Percentiles rank a stretch among this genome's conserved stretches.
Evolutionary conservation across 1,140 invertebrate genomes (phyloP).

Genomic region (Goniozus legneri): DNA sequence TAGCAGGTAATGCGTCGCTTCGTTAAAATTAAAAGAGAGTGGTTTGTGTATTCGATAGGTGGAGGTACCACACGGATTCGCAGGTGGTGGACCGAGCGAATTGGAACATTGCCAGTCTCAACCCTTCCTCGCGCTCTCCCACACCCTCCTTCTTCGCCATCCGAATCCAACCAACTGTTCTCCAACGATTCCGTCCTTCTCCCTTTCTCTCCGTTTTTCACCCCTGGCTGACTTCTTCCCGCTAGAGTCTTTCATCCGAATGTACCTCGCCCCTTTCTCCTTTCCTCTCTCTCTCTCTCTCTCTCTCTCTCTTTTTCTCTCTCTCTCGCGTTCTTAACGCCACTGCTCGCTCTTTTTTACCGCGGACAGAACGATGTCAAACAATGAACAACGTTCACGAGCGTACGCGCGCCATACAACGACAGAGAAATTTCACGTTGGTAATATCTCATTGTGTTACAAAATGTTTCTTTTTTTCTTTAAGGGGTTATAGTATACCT

Average conservation of each 20-base stretch:
- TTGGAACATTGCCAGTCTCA: neutral
- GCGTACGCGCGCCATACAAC: neutral
- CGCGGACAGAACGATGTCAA: no score
- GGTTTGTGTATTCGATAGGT: neutral
- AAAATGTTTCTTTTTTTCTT: no score
- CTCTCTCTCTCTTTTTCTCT: neutral
- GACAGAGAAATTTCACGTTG: no score
- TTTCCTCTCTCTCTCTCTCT: neutral
- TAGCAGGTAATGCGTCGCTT: constrained; percentile 24
- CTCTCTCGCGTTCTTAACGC: neutral
- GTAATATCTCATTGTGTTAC: no score
- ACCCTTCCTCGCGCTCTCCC: neutral
- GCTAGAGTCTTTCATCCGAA: neutral
- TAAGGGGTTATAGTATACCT: no score
- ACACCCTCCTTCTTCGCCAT: neutral
- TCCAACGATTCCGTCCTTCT: constrained; percentile 16
- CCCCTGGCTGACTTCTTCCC: constrained; percentile 5
- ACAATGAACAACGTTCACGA: neutral
- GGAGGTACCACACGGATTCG: no score
- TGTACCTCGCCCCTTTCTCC: neutral
- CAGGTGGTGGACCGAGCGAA: no score
- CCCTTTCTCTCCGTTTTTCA: neutral
- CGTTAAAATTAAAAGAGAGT: constrained; percentile 15
- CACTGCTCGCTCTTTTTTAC: neutral
- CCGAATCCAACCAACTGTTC: constrained; percentile 1